phyloP scores from a whole-genome alignment of 2,888 invertebrate species.

The Xestobium rufovillosum region DNA sequence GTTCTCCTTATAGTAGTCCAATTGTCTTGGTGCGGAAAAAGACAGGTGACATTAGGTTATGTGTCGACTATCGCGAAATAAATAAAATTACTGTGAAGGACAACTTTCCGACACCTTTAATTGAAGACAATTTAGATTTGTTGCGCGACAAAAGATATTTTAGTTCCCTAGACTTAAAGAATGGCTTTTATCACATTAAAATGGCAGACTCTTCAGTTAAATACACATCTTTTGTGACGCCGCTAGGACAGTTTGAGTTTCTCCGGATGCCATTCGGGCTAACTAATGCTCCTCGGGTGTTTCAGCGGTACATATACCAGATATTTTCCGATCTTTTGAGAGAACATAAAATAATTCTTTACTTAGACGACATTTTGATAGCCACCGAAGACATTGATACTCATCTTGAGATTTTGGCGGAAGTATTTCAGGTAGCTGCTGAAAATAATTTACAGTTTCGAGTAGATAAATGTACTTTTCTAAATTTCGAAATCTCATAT shows the following conservation, averaged over 20 bases:
- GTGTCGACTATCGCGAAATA: constrained; percentile 26
- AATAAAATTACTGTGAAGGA: constrained; percentile 25
- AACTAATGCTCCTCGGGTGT: constrained; percentile 7
- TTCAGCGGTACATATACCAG: constrained; percentile 21
- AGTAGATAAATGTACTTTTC: constrained; percentile 27
- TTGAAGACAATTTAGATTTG: constrained; percentile 27
- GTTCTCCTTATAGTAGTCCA: constrained; percentile 25
- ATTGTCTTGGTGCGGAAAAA: constrained; percentile 26
- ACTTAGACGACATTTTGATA: constrained; percentile 24
- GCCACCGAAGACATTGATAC: constrained; percentile 20
- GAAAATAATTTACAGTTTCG: constrained; percentile 21
- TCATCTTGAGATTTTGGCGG: constrained; percentile 17
- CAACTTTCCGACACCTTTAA: constrained; percentile 24
- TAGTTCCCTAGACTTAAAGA: constrained; percentile 28
- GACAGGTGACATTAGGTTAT: constrained; percentile 24
- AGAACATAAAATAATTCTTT: constrained; percentile 18
- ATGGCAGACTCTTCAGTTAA: constrained; percentile 24
- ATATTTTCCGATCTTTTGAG: constrained; percentile 21
- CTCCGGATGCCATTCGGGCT: too few species aligned
- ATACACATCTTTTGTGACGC: too few species aligned
- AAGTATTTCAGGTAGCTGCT: constrained; percentile 16
- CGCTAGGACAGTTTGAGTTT: constrained; percentile 30
- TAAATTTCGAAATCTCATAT: constrained; percentile 20
- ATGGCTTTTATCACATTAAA: constrained; percentile 29
- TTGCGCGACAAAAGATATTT: constrained; percentile 26